Evolutionary conservation across 2,888 invertebrate species (phyloP), one percentile per base, ranked within the genome.

Genomic region (Frankliniella intonsa): DNA sequence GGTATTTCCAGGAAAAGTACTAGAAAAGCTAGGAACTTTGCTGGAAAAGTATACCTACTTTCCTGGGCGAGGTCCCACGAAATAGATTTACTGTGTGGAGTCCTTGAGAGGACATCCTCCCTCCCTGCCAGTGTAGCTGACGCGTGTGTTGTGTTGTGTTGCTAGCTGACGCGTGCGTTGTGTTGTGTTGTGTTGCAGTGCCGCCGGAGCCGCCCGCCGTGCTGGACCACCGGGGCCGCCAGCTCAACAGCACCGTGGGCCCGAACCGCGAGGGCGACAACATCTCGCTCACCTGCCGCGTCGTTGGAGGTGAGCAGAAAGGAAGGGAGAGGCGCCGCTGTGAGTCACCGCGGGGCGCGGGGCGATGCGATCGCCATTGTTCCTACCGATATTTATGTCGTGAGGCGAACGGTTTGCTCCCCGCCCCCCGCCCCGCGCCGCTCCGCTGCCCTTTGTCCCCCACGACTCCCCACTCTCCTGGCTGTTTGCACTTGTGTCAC

Each of bases 191-290:
- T 87, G 84, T 93, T 92, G 81, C 92, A 96, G 96, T 96, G 86
- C 95, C 96, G 84, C 96, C 96, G 11, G 95, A 95, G 87, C 93
- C 93, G 87, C 95, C 95, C 80, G 92, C 94, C 85, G 95, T 96
- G 86, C 91, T 95, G 86, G 95, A 96, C 89, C 92, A 94, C 84
- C 94, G 93, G 92, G 95, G 96, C 81, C 92, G 94, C 85, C 92
- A 93, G 87, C 90, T 96, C 87, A 95, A 95, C 89, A 92, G 92
- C 85, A 92, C 94, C 27, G 91, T 95, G 81, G 96, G 96, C 3
- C 96, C 96, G 0, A 94, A 95, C 87, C 93, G 94, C 87, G 96
- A 95, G 88, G 94, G 94, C 5, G 95, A 95, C 86, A 95, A 95
- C 86, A 93, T 96, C 84, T 91, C 93, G 82, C 91, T 96, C 86